phyloP scores from a whole-genome alignment of 64 coral and sea anemone species.

The Astreopora myriophthalma region DNA sequence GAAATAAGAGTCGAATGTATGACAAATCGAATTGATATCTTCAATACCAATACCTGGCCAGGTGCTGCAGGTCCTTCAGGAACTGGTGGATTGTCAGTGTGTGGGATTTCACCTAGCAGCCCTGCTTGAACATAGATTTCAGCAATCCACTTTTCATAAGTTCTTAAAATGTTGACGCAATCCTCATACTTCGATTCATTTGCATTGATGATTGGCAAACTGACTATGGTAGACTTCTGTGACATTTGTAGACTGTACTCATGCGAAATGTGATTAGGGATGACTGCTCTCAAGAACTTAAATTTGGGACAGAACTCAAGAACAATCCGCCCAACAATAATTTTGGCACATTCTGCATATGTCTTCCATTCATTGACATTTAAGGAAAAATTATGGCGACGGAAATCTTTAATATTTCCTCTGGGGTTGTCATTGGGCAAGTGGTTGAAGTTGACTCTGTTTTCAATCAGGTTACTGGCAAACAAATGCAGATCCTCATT shows the following conservation, averaged over 20 bases:
- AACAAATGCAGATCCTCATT: background rate
- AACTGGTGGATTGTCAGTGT: background rate
- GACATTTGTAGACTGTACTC: background rate
- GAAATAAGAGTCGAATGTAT: too few relatives aligned
- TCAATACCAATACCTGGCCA: too few relatives aligned
- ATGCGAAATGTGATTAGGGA: background rate
- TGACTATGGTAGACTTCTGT: background rate
- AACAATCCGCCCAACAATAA: too few relatives aligned
- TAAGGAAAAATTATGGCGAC: background rate
- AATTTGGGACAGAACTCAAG: background rate
- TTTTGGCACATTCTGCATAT: too few relatives aligned
- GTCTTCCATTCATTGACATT: background rate
- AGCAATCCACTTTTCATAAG: background rate
- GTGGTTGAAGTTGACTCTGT: background rate
- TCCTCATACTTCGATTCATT: background rate
- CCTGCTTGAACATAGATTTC: background rate
- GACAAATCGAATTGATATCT: too few relatives aligned
- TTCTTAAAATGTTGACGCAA: background rate
- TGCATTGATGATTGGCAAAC: background rate
- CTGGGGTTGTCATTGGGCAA: background rate
- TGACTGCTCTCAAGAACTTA: background rate
- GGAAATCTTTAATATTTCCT: background rate
- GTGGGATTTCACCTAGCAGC: background rate
- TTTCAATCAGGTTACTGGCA: background rate
- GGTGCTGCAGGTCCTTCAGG: background rate